Base-by-base conservation (phyloP, 2,888 invertebrate genomes). In the Clanis bilineata region DNA sequence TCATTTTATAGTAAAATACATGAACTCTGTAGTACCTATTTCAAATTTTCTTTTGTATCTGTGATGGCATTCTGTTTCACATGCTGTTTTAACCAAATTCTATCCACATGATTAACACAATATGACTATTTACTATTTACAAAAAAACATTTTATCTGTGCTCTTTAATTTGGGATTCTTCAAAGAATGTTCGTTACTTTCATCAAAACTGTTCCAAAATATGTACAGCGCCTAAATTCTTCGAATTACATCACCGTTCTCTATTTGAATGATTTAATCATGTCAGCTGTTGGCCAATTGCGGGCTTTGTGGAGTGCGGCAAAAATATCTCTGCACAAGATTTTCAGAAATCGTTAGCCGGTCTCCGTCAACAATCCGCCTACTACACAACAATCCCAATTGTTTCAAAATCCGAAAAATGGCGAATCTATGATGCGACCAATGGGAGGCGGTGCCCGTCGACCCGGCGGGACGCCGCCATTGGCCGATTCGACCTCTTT, bases 341-440 rank as follows among this genome's bases (percentile, higher is more conserved):
- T 79, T 82, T 82, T 77, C 82, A 76, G 74, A 82, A 85, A 80
- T 76, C 73, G 69, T 70, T 70, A 74, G 73, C 76, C 71, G 64
- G 59, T 64, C 62, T 63, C 68, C 75, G 71, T 64, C 70, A 70
- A 62, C 68, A 81, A 76, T 79, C 82, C 88, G 87, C 90, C 89
- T 88, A 89, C 88, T 88, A 89, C 88, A 86, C 80, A 83, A 83
- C 79, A 80, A 84, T 78, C 73, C 78, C 84, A 86, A 88, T 88
- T 88, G 88, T 88, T 86, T 83, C 81, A 80, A 76, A 77, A 74
- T 82, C 76, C 82, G 88, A 86, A 88, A 90, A 90, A 90, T 91
- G 90, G 90, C 91, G 90, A 86, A 79, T 79, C 69, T 72, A 71
- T 74, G 68, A 78, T 69, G 66, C 78, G 67, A 80, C 90, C 91